Conservation (phyloP, 2,797 vertebrate genomes). For the Cheirogaleus major region DNA sequence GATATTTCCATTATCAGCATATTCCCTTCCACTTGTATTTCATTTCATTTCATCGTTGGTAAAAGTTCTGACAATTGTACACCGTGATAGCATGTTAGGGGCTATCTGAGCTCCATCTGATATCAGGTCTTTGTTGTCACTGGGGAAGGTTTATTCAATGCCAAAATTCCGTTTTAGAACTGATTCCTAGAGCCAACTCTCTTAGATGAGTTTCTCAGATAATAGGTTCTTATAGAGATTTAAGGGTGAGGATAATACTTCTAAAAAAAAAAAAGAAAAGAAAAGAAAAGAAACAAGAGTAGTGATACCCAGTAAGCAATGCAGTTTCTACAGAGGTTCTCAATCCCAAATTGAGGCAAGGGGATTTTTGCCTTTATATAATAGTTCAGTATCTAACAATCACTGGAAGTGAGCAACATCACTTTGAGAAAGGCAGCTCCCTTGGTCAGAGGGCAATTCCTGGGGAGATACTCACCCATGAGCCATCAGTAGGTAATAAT, state of each 20-base stretch:
- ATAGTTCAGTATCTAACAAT: background rate
- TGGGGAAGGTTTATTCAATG: background rate
- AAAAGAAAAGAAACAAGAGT: background rate
- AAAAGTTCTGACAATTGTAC: background rate
- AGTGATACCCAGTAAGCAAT: background rate
- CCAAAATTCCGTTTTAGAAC: background rate
- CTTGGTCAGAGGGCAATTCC: background rate
- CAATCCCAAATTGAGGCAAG: background rate
- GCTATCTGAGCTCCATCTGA: background rate
- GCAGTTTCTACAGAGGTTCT: background rate
- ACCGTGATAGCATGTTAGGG: background rate
- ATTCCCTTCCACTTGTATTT: background rate
- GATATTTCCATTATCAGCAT: background rate
- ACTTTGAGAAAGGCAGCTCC: background rate
- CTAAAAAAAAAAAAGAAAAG: background rate
- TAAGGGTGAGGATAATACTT: background rate
- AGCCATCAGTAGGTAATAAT: background rate
- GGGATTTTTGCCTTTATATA: background rate
- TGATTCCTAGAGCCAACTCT: background rate
- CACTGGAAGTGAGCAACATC: background rate
- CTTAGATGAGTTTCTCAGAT: background rate
- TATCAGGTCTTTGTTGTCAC: background rate
- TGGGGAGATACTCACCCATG: background rate
- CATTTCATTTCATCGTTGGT: background rate
- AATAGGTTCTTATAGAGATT: background rate